Evolutionary conservation across 2,113 vertebrate genomes (phyloP).

Genomic region (Corynorhinus townsendii): DNA sequence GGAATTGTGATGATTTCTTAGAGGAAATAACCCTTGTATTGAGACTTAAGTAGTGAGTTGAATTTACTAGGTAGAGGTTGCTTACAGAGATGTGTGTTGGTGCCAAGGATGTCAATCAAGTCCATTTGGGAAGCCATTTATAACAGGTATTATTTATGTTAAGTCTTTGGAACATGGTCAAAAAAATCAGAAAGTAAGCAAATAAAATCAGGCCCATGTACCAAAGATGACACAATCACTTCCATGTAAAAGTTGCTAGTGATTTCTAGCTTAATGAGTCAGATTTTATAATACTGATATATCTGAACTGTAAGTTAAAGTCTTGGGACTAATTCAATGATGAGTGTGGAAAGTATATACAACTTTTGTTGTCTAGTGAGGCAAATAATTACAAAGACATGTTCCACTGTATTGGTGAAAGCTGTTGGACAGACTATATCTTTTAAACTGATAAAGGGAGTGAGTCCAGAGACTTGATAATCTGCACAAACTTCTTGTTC

Average conservation of each 20-base stretch:
- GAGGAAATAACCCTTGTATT: neutral
- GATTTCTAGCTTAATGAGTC: neutral
- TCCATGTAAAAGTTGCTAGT: neutral
- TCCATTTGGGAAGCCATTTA: neutral
- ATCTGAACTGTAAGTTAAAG: slow-evolving; percentile 17
- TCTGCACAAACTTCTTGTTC: neutral
- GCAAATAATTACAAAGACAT: neutral
- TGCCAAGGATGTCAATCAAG: neutral
- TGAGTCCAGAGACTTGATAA: neutral
- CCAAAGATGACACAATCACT: neutral
- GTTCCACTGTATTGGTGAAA: neutral
- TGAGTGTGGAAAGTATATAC: neutral
- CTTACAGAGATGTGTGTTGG: neutral
- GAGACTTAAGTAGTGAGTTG: neutral
- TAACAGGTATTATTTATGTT: neutral
- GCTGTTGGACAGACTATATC: neutral
- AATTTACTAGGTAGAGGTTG: neutral
- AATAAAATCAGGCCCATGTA: neutral
- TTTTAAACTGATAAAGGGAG: slow-evolving; percentile 3
- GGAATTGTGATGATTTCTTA: neutral
- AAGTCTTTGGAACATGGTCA: neutral
- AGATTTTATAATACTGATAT: neutral
- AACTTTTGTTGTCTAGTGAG: neutral
- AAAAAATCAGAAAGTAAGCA: neutral
- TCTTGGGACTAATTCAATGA: neutral